Evolutionary conservation across 2,113 vertebrate species (phyloP).

Genomic region (Catagonus wagneri): DNA sequence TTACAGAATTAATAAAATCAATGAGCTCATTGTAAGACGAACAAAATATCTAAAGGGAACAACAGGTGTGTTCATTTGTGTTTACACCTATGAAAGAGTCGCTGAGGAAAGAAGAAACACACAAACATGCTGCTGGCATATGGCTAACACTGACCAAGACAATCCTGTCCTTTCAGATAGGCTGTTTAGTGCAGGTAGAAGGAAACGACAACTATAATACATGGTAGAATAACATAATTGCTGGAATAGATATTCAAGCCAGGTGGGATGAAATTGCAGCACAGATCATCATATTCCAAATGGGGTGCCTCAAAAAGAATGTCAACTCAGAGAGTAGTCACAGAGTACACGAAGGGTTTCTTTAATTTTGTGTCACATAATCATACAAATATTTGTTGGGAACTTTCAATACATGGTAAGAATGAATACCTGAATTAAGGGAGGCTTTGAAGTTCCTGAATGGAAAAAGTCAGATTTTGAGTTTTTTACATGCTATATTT

Average conservation of each 20-base stretch:
- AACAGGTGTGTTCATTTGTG: not conserved
- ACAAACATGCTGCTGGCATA: not conserved
- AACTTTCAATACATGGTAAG: not conserved
- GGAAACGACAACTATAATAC: not conserved
- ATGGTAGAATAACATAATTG: not conserved
- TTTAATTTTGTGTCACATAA: not conserved
- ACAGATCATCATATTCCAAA: not conserved
- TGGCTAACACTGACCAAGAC: not conserved
- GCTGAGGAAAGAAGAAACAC: not conserved
- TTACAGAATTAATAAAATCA: not conserved
- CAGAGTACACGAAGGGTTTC: not conserved
- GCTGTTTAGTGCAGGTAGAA: not conserved
- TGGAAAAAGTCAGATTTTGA: not conserved
- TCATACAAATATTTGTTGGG: not conserved
- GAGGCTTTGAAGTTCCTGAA: not conserved
- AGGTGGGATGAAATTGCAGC: not conserved
- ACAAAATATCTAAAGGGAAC: not conserved
- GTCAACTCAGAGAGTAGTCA: not conserved
- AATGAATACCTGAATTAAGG: not conserved
- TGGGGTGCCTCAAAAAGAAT: not conserved
- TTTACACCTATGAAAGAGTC: not conserved
- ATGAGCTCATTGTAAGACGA: not conserved
- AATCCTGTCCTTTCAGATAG: not conserved
- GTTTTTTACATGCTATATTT: not conserved
- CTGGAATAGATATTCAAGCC: not conserved